Evolutionary conservation across 2,888 invertebrate genomes (phyloP).

Genomic region (Dysmachus trigonus): DNA sequence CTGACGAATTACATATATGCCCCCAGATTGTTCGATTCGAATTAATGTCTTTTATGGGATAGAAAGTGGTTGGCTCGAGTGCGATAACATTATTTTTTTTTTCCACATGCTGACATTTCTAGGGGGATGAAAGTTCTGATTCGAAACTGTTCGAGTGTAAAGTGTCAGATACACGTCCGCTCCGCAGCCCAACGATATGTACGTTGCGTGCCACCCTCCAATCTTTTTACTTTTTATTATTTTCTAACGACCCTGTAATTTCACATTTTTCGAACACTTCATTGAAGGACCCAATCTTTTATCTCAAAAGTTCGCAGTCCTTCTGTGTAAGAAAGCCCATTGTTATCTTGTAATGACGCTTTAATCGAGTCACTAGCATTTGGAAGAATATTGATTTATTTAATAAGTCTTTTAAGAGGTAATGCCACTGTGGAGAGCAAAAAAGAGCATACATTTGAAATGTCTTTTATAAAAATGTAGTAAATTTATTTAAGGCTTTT

Average conservation of each 20-base stretch:
- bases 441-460: too few species aligned
- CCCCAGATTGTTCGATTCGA: not conserved
- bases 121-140: not conserved
- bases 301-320: not conserved
- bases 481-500: too few species aligned
- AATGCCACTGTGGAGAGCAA: too few species aligned
- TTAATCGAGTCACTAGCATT: too few species aligned
- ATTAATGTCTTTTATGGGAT: not conserved
- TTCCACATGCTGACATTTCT: conserved; percentile 8
- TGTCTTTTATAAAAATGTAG: too few species aligned
- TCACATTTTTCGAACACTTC: not conserved
- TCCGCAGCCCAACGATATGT: not conserved
- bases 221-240: not conserved
- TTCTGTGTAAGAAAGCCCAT: not conserved
- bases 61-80: not conserved
- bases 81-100: conserved; percentile 29
- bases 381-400: too few species aligned
- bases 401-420: too few species aligned
- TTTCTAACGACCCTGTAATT: not conserved
- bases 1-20: not conserved
- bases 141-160: conserved; percentile 22
- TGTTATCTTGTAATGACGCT: not conserved
- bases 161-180: conserved; percentile 31
- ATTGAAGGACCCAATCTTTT: not conserved
- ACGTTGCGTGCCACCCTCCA: not conserved